A percentile compares a stretch with the other conserved stretches of the same genome.
Conservation (phyloP, 2,113 vertebrate genomes). For the Nothocercus nigrocapillus region DNA sequence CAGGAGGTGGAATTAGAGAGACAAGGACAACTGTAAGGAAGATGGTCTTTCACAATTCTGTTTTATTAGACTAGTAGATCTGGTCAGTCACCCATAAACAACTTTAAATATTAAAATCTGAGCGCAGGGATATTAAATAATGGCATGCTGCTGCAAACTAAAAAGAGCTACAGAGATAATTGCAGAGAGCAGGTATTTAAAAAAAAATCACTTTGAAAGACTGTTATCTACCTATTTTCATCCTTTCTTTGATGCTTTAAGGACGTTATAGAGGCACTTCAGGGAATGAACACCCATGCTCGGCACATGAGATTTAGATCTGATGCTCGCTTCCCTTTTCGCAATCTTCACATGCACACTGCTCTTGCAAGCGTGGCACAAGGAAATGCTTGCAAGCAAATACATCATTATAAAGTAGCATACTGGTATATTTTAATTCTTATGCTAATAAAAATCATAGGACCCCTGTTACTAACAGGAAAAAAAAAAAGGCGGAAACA, state of each 20-base stretch:
- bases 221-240: background rate
- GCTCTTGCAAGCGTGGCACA: background rate
- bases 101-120: background rate
- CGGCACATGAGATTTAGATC: background rate
- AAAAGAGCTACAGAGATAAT: background rate
- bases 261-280: background rate
- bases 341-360: background rate
- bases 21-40: background rate
- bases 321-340: background rate
- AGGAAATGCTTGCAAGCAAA: background rate
- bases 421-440: background rate
- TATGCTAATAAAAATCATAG: background rate
- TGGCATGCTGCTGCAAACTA: background rate
- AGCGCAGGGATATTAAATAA: background rate
- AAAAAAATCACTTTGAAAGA: too few relatives aligned
- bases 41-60: background rate
- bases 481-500: background rate
- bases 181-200: background rate
- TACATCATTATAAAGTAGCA: background rate
- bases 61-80: background rate
- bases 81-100: background rate
- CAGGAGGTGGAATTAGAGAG: background rate
- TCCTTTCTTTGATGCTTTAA: background rate
- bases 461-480: background rate
- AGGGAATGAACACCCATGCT: accelerated